Conservation (phyloP, 2,797 vertebrate genomes). For the Enteromius radiatus region DNA sequence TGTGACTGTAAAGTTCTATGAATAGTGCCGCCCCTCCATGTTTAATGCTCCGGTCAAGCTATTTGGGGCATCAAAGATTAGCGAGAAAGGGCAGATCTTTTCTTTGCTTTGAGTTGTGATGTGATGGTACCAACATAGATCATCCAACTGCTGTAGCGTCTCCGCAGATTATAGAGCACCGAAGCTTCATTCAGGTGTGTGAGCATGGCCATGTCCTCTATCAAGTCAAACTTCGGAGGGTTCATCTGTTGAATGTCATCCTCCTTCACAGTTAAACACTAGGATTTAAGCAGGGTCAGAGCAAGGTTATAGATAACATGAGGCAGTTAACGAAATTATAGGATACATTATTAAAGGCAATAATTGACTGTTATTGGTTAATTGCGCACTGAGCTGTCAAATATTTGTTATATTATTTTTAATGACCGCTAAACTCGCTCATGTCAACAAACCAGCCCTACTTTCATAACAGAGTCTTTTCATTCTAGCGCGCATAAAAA, state of each 20-base stretch:
- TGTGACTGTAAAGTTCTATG: constrained; percentile 43
- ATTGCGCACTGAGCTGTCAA: background rate
- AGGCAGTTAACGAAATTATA: background rate
- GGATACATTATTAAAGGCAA: background rate
- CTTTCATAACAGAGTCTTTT: background rate
- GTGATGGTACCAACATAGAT: constrained; percentile 84
- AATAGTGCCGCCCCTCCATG: constrained; percentile 51
- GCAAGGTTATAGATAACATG: background rate
- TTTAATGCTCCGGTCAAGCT: constrained; percentile 48
- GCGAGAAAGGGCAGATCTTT: constrained; percentile 46
- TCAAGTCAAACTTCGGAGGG: constrained; percentile 90
- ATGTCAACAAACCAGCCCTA: background rate
- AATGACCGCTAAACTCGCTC: background rate
- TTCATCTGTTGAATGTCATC: constrained; percentile 91
- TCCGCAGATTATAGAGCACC: constrained; percentile 85
- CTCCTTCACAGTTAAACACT: constrained; percentile 84
- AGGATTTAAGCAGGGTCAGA: constrained; percentile 6
- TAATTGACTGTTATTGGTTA: background rate
- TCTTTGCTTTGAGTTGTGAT: constrained; percentile 45
- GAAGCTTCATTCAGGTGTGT: constrained; percentile 93
- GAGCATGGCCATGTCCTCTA: constrained; percentile 95
- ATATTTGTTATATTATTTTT: background rate
- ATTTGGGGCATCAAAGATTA: constrained; percentile 53
- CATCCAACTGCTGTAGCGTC: constrained; percentile 89
- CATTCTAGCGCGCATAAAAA: background rate